Conservation (phyloP, 2,888 invertebrate genomes). For the Phengaris alcon region DNA sequence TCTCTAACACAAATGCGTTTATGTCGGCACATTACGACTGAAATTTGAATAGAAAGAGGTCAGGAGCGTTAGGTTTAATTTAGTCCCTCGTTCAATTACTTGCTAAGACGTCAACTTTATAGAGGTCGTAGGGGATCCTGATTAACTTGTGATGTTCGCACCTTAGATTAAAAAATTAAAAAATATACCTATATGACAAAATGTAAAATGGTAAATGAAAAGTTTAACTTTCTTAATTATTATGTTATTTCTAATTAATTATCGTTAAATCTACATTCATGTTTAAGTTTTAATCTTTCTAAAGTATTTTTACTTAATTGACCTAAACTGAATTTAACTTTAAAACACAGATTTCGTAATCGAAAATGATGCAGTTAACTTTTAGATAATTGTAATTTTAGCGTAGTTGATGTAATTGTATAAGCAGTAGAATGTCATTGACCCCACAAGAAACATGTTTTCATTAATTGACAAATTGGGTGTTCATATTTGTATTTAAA, state of each 20-base stretch:
- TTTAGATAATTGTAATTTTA: background rate
- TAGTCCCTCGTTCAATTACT: constrained; percentile 74
- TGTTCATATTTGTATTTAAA: background rate
- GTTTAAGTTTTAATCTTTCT: background rate
- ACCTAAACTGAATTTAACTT: no score
- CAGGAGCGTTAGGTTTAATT: constrained; percentile 67
- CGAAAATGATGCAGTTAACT: background rate
- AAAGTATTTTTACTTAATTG: background rate
- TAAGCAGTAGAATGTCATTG: constrained; percentile 16
- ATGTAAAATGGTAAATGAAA: background rate
- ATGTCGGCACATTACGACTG: constrained; percentile 52
- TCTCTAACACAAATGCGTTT: constrained; percentile 34
- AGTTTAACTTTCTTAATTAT: background rate
- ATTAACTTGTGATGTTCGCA: constrained; percentile 71
- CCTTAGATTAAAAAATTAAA: constrained; percentile 43
- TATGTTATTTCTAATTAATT: background rate
- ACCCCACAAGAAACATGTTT: constrained; percentile 34
- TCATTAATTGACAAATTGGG: constrained; percentile 18
- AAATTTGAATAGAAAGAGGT: constrained; percentile 78
- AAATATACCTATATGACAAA: background rate
- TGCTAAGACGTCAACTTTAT: constrained; percentile 62
- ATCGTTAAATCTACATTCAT: background rate
- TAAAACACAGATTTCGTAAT: background rate
- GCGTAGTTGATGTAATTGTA: constrained; percentile 7
- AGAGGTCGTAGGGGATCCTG: constrained; percentile 67